Base-by-base conservation (phyloP, 1,140 invertebrate genomes). In the Nephila pilipes region DNA sequence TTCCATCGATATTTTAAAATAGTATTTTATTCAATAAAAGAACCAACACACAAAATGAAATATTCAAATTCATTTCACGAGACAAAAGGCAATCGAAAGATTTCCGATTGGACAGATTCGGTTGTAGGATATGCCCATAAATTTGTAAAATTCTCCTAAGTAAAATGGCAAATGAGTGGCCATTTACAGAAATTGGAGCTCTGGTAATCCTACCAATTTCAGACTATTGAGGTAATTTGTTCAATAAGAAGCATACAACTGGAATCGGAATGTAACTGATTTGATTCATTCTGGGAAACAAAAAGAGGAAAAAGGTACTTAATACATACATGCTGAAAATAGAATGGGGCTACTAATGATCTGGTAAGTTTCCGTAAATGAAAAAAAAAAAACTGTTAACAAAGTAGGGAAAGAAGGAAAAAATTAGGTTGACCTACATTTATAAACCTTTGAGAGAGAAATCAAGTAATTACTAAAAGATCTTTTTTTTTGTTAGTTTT, bases 281-380 rank as follows among this genome's bases (percentile, higher is more conserved):
- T 80, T 32, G 36, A 80, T 80, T 80, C 75, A 32, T 80, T 80
- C 36, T 80, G 75, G 6, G 29, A 38, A 32, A 32, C 18, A 80
- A 80, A 80, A 80, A 80, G 75, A 36, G 29, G n/a, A 80, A 80
- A 6, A n/a, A 1, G 29, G 75, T 32, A 36, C 75, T 80, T 80
- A 80, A 80, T 80, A 32, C 25, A 80, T 36, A 38, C 36, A 38
- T 29, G 36, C 29, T 38, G 5, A 18, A 80, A 80, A 80, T 80
- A 36, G 75, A 80, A 32, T 80, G 75, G 25, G 14, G 75, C 29
- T 80, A 80, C 75, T 80, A 80, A 80, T 80, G 75, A 80, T 32
- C 75, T 80, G 29, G 75, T 20, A 38, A 80, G 75, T 80, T 80
- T 32, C 29, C 75, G n/a, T 36, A 38, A 80, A 80, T 29, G 25